Evolutionary conservation across 2,888 invertebrate species (phyloP).

Genomic region (Oasisia sp.): DNA sequence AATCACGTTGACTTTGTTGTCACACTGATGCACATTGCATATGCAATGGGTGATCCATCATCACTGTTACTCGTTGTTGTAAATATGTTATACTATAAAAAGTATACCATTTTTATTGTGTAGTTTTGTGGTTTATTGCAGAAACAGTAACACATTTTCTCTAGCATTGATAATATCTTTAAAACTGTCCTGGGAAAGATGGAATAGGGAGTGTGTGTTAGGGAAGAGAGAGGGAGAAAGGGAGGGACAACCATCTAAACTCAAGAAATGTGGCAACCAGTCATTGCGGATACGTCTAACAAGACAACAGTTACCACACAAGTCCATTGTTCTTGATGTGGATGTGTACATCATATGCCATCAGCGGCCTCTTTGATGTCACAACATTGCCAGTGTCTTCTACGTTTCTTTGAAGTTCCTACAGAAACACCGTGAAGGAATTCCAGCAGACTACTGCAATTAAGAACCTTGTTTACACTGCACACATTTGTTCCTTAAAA

Average conservation of each 20-base stretch:
- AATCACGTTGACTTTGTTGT: too few species aligned
- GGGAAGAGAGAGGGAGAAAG: too few species aligned
- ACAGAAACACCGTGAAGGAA: background rate
- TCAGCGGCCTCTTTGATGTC: background rate
- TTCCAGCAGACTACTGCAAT: background rate
- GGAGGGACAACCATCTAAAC: background rate
- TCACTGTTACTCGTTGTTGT: too few species aligned
- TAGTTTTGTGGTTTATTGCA: too few species aligned
- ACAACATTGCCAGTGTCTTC: background rate
- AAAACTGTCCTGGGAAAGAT: too few species aligned
- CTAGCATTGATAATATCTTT: too few species aligned
- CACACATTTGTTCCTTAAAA: background rate
- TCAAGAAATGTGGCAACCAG: background rate
- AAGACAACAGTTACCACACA: background rate
- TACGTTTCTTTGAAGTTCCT: background rate
- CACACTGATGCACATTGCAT: too few species aligned
- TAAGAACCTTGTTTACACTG: constrained; percentile 7
- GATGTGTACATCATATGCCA: background rate
- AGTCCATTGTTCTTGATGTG: background rate
- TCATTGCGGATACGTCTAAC: background rate
- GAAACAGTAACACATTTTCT: too few species aligned
- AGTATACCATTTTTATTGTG: too few species aligned
- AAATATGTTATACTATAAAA: too few species aligned
- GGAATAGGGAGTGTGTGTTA: too few species aligned
- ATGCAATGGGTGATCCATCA: too few species aligned